phyloP scores from a whole-genome alignment of 2,797 vertebrate species.

The Sebastes goodei region DNA sequence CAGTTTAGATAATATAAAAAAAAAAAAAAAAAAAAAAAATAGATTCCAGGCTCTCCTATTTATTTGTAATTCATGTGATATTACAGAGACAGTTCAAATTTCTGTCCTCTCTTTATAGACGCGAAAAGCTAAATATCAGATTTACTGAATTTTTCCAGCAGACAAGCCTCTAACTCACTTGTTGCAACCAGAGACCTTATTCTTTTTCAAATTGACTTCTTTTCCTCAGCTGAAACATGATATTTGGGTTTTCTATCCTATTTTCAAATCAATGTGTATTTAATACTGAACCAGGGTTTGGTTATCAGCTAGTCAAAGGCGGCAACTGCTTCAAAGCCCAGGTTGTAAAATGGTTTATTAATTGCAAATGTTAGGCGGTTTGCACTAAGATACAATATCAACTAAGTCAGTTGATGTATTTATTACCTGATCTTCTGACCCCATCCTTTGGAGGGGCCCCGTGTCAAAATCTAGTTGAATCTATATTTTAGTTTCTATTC shows the following conservation, averaged over 20 bases:
- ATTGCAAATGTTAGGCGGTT: not conserved
- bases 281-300: no score
- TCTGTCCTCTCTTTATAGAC: not conserved
- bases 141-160: not conserved
- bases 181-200: not conserved
- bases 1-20: not conserved
- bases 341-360: not conserved
- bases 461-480: not conserved
- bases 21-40: accelerated
- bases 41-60: not conserved
- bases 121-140: not conserved
- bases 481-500: not conserved
- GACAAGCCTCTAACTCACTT: not conserved
- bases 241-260: not conserved
- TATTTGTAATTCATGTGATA: not conserved
- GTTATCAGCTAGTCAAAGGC: no score
- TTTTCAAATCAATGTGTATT: not conserved
- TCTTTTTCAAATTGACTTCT: not conserved
- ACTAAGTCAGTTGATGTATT: not conserved
- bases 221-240: not conserved
- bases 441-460: not conserved
- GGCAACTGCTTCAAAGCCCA: not conserved
- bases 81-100: not conserved
- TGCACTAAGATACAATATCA: not conserved
- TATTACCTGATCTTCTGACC: not conserved